phyloP scores from a whole-genome alignment of 2,797 vertebrate species.

The Eptatretus atami region DNA sequence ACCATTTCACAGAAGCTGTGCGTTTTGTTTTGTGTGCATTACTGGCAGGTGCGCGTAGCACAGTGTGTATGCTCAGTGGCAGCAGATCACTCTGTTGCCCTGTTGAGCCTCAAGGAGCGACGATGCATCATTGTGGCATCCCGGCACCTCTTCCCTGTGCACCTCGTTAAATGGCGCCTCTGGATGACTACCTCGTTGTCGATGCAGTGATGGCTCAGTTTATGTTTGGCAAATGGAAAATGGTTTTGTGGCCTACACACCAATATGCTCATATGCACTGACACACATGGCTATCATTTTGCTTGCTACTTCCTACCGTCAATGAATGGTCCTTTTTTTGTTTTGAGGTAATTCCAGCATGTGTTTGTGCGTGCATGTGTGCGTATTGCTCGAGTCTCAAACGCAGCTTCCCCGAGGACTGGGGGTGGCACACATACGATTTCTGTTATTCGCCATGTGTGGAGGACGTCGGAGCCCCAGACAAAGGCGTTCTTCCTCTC shows the following conservation, averaged over 20 bases:
- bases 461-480: too few relatives aligned
- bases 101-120: constrained; percentile 65
- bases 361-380: too few relatives aligned
- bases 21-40: background rate
- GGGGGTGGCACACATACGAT: too few relatives aligned
- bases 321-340: too few relatives aligned
- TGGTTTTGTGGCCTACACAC: constrained; percentile 16
- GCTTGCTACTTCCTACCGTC: too few relatives aligned
- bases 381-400: too few relatives aligned
- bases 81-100: constrained; percentile 71
- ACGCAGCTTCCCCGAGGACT: too few relatives aligned
- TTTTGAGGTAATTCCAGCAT: too few relatives aligned
- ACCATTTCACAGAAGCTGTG: background rate
- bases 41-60: constrained; percentile 42
- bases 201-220: constrained; percentile 67
- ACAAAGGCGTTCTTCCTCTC: too few relatives aligned
- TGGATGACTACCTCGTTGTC: constrained; percentile 73
- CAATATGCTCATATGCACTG: too few relatives aligned
- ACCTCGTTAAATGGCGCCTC: constrained; percentile 77
- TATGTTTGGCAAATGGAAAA: constrained; percentile 99
- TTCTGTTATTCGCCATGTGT: too few relatives aligned
- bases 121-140: constrained; percentile 94
- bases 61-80: constrained; percentile 76
- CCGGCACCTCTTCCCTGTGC: constrained; percentile 76
- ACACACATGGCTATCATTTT: too few relatives aligned